phyloP scores from a whole-genome alignment of 2,888 invertebrate genomes.

The Morinoia aosen region DNA sequence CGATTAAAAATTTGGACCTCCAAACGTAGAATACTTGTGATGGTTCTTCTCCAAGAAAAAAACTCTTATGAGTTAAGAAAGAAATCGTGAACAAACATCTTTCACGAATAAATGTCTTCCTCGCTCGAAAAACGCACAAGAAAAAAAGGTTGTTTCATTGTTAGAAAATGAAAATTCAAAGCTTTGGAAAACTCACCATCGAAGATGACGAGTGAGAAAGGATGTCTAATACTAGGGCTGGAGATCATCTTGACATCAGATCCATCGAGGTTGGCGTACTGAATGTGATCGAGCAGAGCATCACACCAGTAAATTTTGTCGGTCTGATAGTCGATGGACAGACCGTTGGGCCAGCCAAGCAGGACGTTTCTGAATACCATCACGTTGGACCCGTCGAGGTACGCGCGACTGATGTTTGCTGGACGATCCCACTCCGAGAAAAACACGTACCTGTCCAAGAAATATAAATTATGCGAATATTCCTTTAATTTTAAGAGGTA shows the following conservation, averaged over 20 bases:
- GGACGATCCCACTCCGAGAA: constrained; percentile 97
- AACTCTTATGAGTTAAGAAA: not conserved
- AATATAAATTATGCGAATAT: not conserved
- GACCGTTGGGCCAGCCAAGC: constrained; percentile 96
- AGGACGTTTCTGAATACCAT: constrained; percentile 91
- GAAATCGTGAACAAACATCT: not conserved
- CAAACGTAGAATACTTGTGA: not conserved
- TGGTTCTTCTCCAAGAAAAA: not conserved
- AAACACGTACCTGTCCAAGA: constrained; percentile 79
- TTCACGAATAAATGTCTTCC: not conserved
- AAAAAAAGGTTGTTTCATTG: not conserved
- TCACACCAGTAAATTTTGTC: constrained; percentile 98
- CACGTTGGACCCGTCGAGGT: constrained; percentile 89
- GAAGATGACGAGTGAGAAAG: constrained; percentile 91
- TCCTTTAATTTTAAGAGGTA: not conserved
- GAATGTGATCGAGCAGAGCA: constrained; percentile 94
- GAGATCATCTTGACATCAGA: constrained; percentile 90
- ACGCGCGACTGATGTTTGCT: constrained; percentile 94
- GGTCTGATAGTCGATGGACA: constrained; percentile 90
- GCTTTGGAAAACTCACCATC: constrained; percentile 58
- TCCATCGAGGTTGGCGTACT: constrained; percentile 92
- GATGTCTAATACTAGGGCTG: constrained; percentile 87
- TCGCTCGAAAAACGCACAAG: not conserved
- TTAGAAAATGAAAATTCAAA: not conserved
- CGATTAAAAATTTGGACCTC: not conserved